Conservation (phyloP, 2,888 invertebrate species). For the Apantesis nais region DNA sequence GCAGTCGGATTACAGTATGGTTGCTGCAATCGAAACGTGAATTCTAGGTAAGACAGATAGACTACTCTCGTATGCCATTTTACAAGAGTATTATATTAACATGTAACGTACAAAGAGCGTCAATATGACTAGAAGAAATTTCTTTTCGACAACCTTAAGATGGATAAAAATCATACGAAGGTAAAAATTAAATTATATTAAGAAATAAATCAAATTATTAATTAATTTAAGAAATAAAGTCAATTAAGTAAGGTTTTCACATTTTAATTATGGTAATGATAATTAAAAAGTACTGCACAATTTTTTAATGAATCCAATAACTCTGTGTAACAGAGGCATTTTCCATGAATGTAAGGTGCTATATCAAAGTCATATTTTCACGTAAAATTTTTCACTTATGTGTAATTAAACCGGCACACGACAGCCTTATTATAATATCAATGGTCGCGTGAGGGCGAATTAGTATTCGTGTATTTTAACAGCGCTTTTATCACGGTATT, state of each 20-base stretch:
- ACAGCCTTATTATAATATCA: conserved; percentile 47
- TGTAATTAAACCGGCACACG: conserved; percentile 53
- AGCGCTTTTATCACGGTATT: conserved; percentile 23
- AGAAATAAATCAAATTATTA: too few species aligned
- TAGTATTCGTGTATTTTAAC: conserved; percentile 38
- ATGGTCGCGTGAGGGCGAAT: conserved; percentile 45
- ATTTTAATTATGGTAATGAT: not conserved
- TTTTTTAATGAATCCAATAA: not conserved
- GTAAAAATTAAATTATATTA: too few species aligned
- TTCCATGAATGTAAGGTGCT: conserved; percentile 19
- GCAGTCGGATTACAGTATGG: not conserved
- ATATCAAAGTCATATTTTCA: conserved; percentile 24
- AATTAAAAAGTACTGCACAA: not conserved
- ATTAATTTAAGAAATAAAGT: too few species aligned
- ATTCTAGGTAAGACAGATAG: too few species aligned
- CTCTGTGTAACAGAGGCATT: not conserved
- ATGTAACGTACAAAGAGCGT: too few species aligned
- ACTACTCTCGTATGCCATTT: too few species aligned
- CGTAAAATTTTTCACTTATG: conserved; percentile 28
- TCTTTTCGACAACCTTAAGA: too few species aligned
- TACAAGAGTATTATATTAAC: too few species aligned
- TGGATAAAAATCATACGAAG: too few species aligned
- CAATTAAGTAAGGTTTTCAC: too few species aligned
- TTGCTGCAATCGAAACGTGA: not conserved
- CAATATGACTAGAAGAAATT: too few species aligned